phyloP scores from a whole-genome alignment of 2,888 invertebrate genomes.

The Noctua janthina region DNA sequence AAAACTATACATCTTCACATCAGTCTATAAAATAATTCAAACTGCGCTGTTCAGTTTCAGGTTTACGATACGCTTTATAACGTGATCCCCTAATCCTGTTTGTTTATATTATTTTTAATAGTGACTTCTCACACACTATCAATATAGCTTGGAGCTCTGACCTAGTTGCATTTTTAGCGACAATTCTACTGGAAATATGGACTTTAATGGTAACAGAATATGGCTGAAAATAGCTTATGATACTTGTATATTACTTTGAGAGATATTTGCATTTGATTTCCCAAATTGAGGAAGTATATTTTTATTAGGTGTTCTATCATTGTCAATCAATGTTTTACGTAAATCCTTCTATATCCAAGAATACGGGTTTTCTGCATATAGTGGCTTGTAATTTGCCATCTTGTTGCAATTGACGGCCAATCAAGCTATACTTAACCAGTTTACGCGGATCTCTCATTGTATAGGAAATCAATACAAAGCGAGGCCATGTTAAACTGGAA shows the following conservation, averaged over 20 bases:
- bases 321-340: not conserved
- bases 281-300: not conserved
- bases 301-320: not conserved
- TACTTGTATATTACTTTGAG: not conserved
- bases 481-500: too few relatives aligned
- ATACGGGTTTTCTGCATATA: not conserved
- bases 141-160: slow-evolving; percentile 24
- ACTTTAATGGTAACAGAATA: not conserved
- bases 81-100: slow-evolving; percentile 9
- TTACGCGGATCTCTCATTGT: too few relatives aligned
- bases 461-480: too few relatives aligned
- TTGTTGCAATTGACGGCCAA: too few relatives aligned
- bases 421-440: too few relatives aligned
- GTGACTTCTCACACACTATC: slow-evolving; percentile 6
- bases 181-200: not conserved
- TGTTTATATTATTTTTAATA: slow-evolving; percentile 28
- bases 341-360: not conserved
- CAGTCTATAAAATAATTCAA: not conserved
- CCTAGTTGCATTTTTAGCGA: slow-evolving; percentile 32
- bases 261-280: slow-evolving; percentile 17
- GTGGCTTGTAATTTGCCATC: too few relatives aligned
- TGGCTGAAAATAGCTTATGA: not conserved
- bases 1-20: not conserved
- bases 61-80: slow-evolving; percentile 28
- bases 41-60: not conserved